Conservation (phyloP, 2,113 vertebrate genomes). For the Hyperopisus bebe region DNA sequence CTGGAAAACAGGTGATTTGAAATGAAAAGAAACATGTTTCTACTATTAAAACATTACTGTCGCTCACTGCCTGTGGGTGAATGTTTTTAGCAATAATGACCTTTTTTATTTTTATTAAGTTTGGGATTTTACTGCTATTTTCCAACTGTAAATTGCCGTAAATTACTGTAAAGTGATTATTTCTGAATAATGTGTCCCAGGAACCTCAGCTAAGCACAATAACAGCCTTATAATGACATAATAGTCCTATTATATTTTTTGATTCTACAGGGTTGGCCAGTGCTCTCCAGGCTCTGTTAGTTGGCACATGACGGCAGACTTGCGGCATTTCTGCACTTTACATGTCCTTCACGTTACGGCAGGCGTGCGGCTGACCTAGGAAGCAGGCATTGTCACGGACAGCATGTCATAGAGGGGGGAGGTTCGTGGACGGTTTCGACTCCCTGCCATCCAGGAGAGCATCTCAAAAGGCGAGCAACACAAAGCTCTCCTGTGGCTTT, state of each 20-base stretch:
- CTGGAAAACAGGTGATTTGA: neutral
- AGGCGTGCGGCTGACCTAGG: neutral
- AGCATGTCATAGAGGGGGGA: neutral
- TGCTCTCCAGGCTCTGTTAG: neutral
- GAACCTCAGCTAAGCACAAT: slow-evolving; percentile 5
- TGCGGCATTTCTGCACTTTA: neutral
- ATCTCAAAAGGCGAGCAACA: neutral
- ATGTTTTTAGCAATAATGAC: neutral
- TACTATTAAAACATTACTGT: neutral
- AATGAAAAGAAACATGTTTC: neutral
- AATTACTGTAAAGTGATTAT: slow-evolving; percentile 13
- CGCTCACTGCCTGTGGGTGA: neutral
- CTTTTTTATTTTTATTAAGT: slow-evolving; percentile 8
- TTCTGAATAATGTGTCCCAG: slow-evolving; percentile 9
- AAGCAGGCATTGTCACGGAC: neutral
- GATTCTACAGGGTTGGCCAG: neutral
- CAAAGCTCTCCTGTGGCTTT: neutral
- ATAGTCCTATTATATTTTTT: slow-evolving; percentile 1
- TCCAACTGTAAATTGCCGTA: slow-evolving; percentile 2
- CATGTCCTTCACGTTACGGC: neutral
- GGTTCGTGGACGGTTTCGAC: neutral
- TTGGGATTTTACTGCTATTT: neutral
- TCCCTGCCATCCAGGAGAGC: neutral
- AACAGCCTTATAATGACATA: neutral
- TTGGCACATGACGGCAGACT: neutral